phyloP scores from a whole-genome alignment of 2,797 vertebrate genomes.

The Myripristis jacobus region DNA sequence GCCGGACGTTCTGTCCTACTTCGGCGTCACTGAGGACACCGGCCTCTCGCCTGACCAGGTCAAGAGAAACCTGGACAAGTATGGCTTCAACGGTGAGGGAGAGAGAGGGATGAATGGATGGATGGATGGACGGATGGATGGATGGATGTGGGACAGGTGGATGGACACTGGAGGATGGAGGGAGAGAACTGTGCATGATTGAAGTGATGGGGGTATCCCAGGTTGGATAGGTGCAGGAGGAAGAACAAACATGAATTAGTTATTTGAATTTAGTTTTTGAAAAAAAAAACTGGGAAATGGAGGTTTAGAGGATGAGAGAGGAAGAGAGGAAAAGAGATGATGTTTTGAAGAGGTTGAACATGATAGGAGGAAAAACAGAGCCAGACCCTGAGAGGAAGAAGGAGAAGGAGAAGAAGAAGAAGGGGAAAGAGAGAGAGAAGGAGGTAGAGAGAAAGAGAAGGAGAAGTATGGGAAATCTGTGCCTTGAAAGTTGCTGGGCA shows the following conservation, averaged over 20 bases:
- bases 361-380: slow-evolving; percentile 2
- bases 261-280: slow-evolving; percentile 31
- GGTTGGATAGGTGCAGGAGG: slow-evolving; percentile 10
- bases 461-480: not conserved
- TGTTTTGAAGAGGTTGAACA: not conserved
- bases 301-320: slow-evolving; percentile 9
- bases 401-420: too few relatives aligned
- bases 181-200: slow-evolving; percentile 7
- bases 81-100: slow-evolving; percentile 90
- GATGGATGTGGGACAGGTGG: slow-evolving; percentile 2
- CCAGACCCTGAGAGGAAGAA: slow-evolving; percentile 9
- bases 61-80: slow-evolving; percentile 91
- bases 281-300: too few relatives aligned
- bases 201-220: slow-evolving; percentile 16
- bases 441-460: too few relatives aligned
- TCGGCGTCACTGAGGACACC: slow-evolving; percentile 85
- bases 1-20: slow-evolving; percentile 87
- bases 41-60: slow-evolving; percentile 89
- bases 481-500: slow-evolving; percentile 8
- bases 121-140: slow-evolving; percentile 10
- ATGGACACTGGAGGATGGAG: slow-evolving; percentile 19
- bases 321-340: not conserved
- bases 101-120: slow-evolving; percentile 45
- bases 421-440: too few relatives aligned
- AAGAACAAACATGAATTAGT: slow-evolving; percentile 4